Percentiles rank a stretch among this genome's conserved stretches.
Conservation (phyloP, 2,113 vertebrate species). For the Eulemur macaco region DNA sequence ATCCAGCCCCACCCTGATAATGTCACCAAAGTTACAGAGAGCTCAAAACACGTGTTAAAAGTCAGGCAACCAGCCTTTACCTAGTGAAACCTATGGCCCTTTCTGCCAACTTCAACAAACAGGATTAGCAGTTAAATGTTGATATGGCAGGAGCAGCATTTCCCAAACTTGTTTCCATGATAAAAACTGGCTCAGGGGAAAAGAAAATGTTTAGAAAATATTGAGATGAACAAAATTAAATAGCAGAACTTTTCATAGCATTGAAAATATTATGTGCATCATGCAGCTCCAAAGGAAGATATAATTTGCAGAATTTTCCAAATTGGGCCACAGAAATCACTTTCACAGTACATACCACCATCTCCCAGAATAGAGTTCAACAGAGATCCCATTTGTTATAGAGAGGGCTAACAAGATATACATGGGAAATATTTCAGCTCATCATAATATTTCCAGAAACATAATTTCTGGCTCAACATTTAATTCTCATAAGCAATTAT, state of each 20-base stretch:
- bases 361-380: background rate
- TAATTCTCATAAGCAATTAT: conserved; percentile 19
- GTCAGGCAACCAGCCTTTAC: background rate
- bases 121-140: background rate
- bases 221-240: background rate
- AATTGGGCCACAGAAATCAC: background rate
- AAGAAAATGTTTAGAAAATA: background rate
- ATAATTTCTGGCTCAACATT: background rate
- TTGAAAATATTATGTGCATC: background rate
- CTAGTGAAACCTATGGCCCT: background rate
- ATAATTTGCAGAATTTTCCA: background rate
- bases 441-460: background rate
- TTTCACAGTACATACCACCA: background rate
- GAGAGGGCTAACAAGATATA: background rate
- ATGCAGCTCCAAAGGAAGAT: background rate
- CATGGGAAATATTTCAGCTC: background rate
- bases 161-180: background rate
- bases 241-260: background rate
- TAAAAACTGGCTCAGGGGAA: background rate
- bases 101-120: background rate
- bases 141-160: background rate
- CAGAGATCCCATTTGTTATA: background rate
- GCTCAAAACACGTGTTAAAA: background rate
- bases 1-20: background rate
- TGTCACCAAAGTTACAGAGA: background rate